Base-by-base conservation (phyloP, 2,113 vertebrate species). In the Oreochromis spilurus region DNA sequence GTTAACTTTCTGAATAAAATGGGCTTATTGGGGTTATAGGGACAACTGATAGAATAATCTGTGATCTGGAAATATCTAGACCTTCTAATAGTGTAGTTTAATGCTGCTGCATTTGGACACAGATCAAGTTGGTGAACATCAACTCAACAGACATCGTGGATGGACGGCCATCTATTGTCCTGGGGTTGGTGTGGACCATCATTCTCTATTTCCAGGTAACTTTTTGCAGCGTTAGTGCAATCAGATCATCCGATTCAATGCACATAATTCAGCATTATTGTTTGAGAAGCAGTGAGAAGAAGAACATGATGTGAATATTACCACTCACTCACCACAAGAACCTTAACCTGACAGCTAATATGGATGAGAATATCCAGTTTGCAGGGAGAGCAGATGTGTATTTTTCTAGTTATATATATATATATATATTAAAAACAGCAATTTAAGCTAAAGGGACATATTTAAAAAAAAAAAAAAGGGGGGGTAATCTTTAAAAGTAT, bases 51-150 rank as follows among this genome's bases (percentile, higher is more conserved):
- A n/a, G 40, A 77, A 19, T 77, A 29, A 26, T n/a, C 72, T 70
- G 3, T 3, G 14, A 14, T 70, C 8, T 87, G 14, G 1, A 43
- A 72, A 53, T 67, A 29, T 58, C 24, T 29, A 9, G 4, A 81
- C 24, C n/a, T 13, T 54, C 5, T 75, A 54, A 21, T 77, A 5
- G 81, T 11, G 55, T 80, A 36, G 5, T 75, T 2, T 34, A 87
- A 79, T 77, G 21, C 1, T 53, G 34, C 3, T 21, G 10, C 82
- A 58, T 92, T 89, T 94, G 60, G 24, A 5, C 53, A 67, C 95
- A 99, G 99, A 99, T 99, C 93, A 99, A 99, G 82, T 94, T 99
- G 83, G 99, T 99, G 92, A 99, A 99, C 96, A 99, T 99, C 91
- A 99, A 99, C 94, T 97, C 97, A 79, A 99, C 98, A 24, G 98